Base-by-base conservation (phyloP, 2,888 invertebrate genomes). In the Drosophila helvetica region DNA sequence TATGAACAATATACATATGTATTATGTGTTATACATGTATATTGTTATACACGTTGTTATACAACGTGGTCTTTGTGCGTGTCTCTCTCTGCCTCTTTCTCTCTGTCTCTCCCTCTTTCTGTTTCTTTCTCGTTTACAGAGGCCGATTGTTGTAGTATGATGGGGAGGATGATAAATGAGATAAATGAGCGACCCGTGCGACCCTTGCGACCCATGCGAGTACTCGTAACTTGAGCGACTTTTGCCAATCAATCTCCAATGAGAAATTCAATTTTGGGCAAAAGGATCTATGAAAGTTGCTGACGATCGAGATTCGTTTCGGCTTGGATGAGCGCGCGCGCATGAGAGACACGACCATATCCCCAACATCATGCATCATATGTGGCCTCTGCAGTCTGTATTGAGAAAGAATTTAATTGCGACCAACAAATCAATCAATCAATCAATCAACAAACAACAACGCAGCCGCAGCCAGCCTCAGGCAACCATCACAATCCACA, bases 141-240 rank as follows among this genome's bases (percentile, higher is more conserved):
- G 96, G 96, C 96, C 96, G 95, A 95, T 95, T 89, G 91, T 91
- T 90, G 90, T 91, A 95, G 91, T 89, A 95, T 95, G 94, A 94
- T 92, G 91, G 92, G 92, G 92, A 91, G 91, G 91, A 92, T 92
- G 91, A 92, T 92, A 92, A 38, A 38, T 38, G 38, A n/a, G 38
- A 88, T 81, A 68, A 80, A 85, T 62, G 77, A 78, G 65, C 80
- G 60, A 38, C 30, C 30, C 30, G 30, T 30, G 75, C 75, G 85
- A 85, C 78, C 67, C 77, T 74, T 70, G 58, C 78, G 85, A 85
- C 78, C 67, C 77, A 72, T 70, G 58, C 78, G 80, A 51, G 69
- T 74, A 82, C 88, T 82, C 81, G 86, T 79, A 81, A 81, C 87
- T 81, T 85, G 86, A 85, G 86, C 83, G 80, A 75, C 78, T 77